phyloP scores from a whole-genome alignment of 2,113 vertebrate species.

The Cepphus grylle region DNA sequence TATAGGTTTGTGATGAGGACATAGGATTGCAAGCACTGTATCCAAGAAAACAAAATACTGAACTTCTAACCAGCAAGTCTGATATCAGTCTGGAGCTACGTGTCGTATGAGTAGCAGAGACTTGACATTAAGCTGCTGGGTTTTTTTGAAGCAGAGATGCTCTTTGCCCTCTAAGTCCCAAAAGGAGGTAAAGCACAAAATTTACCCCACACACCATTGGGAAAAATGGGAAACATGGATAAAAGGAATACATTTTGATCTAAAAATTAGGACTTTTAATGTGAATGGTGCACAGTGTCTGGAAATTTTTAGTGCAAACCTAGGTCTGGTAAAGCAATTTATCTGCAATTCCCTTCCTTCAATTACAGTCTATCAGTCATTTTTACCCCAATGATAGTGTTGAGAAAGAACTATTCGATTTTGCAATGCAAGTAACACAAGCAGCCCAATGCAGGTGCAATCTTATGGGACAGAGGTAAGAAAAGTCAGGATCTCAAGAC shows the following conservation, averaged over 20 bases:
- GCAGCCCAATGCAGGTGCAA: neutral
- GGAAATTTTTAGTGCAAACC: neutral
- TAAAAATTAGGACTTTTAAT: neutral
- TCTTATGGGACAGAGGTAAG: neutral
- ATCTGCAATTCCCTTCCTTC: neutral
- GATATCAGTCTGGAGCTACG: neutral
- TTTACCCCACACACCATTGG: neutral
- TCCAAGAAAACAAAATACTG: neutral
- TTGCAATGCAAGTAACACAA: neutral
- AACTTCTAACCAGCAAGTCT: neutral
- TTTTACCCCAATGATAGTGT: fast-evolving
- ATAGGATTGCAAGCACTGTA: neutral
- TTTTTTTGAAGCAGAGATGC: neutral
- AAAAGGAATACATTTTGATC: neutral
- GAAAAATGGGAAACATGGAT: neutral
- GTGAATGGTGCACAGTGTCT: fast-evolving
- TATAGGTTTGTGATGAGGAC: neutral
- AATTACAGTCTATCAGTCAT: neutral
- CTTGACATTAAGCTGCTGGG: neutral
- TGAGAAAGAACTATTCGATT: neutral
- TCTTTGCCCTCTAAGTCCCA: neutral
- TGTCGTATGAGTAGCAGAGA: fast-evolving
- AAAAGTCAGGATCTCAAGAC: neutral
- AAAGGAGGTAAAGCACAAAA: neutral
- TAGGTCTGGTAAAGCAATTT: neutral